Evolutionary conservation across 2,797 vertebrate species (phyloP), one percentile per base, ranked within the genome.

Genomic region (Epinephelus awoara): DNA sequence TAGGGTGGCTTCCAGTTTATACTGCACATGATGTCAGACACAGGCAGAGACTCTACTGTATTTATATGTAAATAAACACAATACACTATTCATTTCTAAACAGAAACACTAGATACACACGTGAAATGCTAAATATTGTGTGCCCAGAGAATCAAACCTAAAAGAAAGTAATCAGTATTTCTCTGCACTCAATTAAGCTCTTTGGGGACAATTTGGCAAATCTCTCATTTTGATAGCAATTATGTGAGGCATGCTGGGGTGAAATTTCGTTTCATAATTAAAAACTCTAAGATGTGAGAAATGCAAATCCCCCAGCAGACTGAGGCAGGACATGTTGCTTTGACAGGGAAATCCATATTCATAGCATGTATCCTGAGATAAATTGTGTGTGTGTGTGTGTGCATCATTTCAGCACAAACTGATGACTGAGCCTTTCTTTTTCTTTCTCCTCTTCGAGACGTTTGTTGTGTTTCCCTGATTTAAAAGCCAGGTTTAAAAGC

Each of bases 221-320:
- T 50, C 49, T 83, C 64, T 82, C 34, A 89, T 86, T 90, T 88
- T 85, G 82, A 90, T 77, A 82, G 83, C 77, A 89, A 85, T 92
- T 77, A 82, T 72, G 64, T 80, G 18, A 23, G 42, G 29, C 81
- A 74, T 67, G 66, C 83, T 77, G 79, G 72, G 49, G n/a, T 74
- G 68, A 85, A 49, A 86, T 87, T 87, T 82, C 18, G 67, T 89
- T 84, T 77, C 62, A 79, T 80, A 83, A 92, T 88, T 76, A 88
- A 88, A 88, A 90, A 67, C 64, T 77, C 57, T 44, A 64, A 85
- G 75, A 87, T 86, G 74, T 75, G 69, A 88, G 54, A 91, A 89
- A 91, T 89, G 84, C 83, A 88, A 93, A 92, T 84, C 15, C 6
- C 11, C 44, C 70, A 75, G 74, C 67, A 85, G 65, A 56, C 72